Evolutionary conservation across 2,797 vertebrate genomes (phyloP).

Genomic region (Diglossa cyanea): DNA sequence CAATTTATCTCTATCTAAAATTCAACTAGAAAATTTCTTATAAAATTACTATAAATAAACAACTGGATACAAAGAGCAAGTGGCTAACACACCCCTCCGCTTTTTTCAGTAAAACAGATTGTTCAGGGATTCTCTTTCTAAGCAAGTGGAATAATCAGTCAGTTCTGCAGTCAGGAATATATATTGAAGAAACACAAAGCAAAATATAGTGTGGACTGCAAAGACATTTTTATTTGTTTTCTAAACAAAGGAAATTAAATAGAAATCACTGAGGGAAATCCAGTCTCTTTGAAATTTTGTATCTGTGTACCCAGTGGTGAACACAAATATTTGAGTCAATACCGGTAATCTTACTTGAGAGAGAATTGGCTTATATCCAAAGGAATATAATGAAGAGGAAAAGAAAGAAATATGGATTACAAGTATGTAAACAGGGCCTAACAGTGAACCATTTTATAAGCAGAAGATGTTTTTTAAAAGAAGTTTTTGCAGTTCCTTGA

Average conservation of each 20-base stretch:
- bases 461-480: background rate
- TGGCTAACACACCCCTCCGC: rapidly evolving
- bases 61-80: background rate
- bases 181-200: background rate
- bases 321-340: background rate
- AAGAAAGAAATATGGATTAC: background rate
- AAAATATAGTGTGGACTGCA: background rate
- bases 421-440: background rate
- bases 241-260: background rate
- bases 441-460: background rate
- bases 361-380: background rate
- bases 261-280: background rate
- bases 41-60: background rate
- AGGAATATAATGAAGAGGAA: background rate
- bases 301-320: background rate
- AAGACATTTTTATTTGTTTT: background rate
- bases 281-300: background rate
- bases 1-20: background rate
- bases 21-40: background rate
- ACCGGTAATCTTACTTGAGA: background rate
- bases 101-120: background rate
- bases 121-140: background rate
- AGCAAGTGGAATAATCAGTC: background rate
- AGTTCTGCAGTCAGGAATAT: background rate
- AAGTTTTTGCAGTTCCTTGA: background rate